Percentiles rank a stretch among this genome's conserved stretches.
Conservation (phyloP, 30 jellyfish, hydroid and myxozoan genomes). For the Chrysaora quinquecirrha region DNA sequence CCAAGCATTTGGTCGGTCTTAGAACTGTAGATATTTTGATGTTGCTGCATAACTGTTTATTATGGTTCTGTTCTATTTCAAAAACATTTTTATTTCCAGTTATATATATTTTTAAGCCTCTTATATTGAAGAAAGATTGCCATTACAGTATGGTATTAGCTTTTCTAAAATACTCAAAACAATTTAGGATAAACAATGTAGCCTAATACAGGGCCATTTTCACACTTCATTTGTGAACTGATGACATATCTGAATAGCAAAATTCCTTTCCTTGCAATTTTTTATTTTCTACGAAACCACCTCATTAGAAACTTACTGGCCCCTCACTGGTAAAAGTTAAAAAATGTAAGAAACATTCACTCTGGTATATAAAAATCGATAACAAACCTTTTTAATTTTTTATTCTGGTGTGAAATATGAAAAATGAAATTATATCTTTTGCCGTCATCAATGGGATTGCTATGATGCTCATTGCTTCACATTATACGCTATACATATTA, state of each 20-base stretch:
- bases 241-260: not conserved
- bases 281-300: not conserved
- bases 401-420: not conserved
- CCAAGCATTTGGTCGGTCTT: slow-evolving; percentile 31
- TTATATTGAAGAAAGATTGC: slow-evolving; percentile 5
- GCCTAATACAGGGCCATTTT: slow-evolving; percentile 2
- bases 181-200: too few relatives aligned
- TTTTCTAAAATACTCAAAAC: too few relatives aligned
- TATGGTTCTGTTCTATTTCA: slow-evolving; percentile 5
- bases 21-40: slow-evolving; percentile 12
- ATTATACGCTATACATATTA: not conserved
- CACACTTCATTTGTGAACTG: not conserved
- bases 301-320: not conserved
- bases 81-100: slow-evolving; percentile 5
- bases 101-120: not conserved
- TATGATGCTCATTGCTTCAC: slow-evolving; percentile 2
- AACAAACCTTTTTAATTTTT: not conserved
- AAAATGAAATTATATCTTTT: too few relatives aligned
- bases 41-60: slow-evolving; percentile 12
- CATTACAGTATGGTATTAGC: slow-evolving; percentile 9
- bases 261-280: not conserved
- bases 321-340: not conserved
- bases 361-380: not conserved
- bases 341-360: not conserved
- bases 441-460: not conserved